Base-by-base conservation (phyloP, 2,797 vertebrate genomes). In the Myoxocephalus aenaeus region DNA sequence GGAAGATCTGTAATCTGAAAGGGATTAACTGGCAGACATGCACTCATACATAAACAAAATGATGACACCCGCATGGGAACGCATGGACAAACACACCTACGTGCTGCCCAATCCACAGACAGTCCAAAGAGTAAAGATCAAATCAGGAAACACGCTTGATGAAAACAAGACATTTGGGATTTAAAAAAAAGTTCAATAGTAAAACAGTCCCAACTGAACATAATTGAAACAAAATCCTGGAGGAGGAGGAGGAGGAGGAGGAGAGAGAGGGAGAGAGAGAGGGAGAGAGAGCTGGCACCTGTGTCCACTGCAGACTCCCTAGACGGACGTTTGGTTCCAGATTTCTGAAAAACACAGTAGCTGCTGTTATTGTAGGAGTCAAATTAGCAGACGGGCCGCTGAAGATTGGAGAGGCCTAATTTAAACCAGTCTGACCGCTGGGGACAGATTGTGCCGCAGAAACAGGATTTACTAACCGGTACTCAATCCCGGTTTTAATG, bases 321-420 rank as follows among this genome's bases (percentile, higher is more conserved):
- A 86, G 90, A 88, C 86, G 10, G 76, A 86, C 90, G 5, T 89
- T 93, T 80, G 77, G 83, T 75, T 89, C 85, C 89, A 91, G 91
- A 88, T 86, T 90, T 79, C 73, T 89, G 86, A 85, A 92, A 91
- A 93, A 92, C 90, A 92, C 90, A 92, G 92, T 87, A 93, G 92
- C 91, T 58, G 74, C 83, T 92, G 90, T 92, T 94, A 93, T 93
- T 92, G 79, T 88, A 87, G 80, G 85, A 90, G 85, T 92, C 89
- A 91, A 90, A 92, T 91, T 86, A 92, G 84, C 77, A 9, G 68
- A 79, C 58, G 20, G 87, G 80, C 77, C 15, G 17, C 80, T 61
- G 73, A 88, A 76, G 76, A 69, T 62, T 68, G 61, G 70, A 72
- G 77, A 85, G 82, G 74, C 72, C 80, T 90, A 82, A 92, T 88